These are phyloP conservation scores for Parazoanthus swiftii DNA, from an alignment of 92 coral and sea anemone species.

Conservation along the genomic window DNA sequence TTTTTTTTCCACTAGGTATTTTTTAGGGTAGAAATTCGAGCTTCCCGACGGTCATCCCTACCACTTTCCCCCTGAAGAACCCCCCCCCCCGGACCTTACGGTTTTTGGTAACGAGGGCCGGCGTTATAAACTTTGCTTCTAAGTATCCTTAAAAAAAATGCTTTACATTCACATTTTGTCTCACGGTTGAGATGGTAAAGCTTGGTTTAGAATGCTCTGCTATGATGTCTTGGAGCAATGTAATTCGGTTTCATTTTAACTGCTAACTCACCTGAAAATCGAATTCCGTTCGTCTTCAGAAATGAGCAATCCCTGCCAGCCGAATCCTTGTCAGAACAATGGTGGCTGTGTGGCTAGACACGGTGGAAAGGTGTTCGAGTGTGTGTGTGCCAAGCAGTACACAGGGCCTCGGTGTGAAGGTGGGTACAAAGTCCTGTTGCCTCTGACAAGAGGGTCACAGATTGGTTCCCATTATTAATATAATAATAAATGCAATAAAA, in stretches of 20 bases:
- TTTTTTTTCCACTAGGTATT: no score
- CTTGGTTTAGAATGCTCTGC: no score
- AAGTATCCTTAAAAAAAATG: no score
- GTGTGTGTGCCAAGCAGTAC: constrained; percentile 78
- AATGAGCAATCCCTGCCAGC: constrained; percentile 76
- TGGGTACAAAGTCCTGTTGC: constrained; percentile 7
- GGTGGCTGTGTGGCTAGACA: constrained; percentile 79
- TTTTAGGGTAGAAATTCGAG: no score
- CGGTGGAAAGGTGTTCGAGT: constrained; percentile 86
- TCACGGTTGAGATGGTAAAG: no score
- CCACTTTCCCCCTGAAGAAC: no score
- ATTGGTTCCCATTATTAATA: no score
- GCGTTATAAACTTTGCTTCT: no score
- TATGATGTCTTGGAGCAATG: neutral
- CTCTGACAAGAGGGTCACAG: neutral
- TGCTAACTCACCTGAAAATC: neutral
- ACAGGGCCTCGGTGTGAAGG: constrained; percentile 84
- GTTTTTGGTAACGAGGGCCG: no score
- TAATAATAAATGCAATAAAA: neutral
- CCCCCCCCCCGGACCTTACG: no score
- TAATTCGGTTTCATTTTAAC: neutral
- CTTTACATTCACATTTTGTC: no score
- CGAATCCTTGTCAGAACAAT: constrained; percentile 93
- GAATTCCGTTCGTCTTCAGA: constrained; percentile 40
- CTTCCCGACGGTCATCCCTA: no score